Evolutionary conservation across 2,113 vertebrate genomes (phyloP).

Genomic region (Pithys albifrons): DNA sequence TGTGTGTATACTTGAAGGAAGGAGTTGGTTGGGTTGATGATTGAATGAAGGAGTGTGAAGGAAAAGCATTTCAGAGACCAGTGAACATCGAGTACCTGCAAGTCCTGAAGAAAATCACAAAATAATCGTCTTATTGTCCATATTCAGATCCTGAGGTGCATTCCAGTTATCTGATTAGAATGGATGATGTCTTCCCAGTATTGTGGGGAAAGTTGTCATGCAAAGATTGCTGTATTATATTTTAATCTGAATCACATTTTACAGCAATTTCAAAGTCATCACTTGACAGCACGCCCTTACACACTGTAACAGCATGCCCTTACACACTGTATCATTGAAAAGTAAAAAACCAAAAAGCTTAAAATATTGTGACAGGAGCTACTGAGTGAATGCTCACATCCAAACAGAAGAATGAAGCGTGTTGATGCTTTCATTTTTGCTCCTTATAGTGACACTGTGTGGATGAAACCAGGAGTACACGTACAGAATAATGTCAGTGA

Average conservation of each 20-base stretch:
- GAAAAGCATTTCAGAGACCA: conserved; percentile 6
- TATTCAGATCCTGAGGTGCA: neutral
- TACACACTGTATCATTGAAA: neutral
- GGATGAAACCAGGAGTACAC: conserved; percentile 75
- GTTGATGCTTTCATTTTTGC: conserved; percentile 54
- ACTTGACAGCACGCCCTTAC: neutral
- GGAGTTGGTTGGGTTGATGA: neutral
- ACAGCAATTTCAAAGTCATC: conserved; percentile 40
- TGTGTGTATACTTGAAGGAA: neutral
- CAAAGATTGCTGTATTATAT: neutral
- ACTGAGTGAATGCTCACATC: neutral
- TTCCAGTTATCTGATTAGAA: conserved; percentile 8
- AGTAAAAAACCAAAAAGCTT: neutral
- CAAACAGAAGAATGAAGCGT: conserved; percentile 35
- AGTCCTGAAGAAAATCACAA: neutral
- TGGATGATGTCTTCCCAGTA: neutral
- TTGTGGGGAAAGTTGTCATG: neutral
- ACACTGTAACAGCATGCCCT: neutral
- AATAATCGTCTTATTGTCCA: neutral
- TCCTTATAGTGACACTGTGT: conserved; percentile 80
- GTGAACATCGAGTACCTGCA: neutral
- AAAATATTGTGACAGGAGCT: neutral
- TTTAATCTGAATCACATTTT: conserved; percentile 26
- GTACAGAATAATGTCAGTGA: neutral
- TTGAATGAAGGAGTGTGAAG: neutral